Evolutionary conservation across 2,888 invertebrate genomes (phyloP), one percentile per base, ranked within the genome.

Genomic region (Tenthredo notha): DNA sequence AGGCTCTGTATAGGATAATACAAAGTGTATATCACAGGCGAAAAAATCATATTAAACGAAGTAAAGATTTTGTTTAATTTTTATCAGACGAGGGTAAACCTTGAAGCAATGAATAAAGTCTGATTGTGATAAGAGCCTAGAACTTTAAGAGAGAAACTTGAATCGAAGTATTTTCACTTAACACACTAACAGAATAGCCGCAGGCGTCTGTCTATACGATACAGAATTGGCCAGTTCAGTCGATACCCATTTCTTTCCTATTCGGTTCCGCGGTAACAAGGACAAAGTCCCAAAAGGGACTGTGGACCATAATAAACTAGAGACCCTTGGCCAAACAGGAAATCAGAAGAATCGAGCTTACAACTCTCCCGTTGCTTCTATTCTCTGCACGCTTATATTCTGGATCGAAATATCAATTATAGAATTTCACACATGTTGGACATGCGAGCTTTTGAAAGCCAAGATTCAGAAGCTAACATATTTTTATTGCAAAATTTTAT

Each of bases 261-360:
- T 77, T 77, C 54, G 54, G 77, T 33, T 77, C 54, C 77, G 4
- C 47, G 54, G 77, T 50, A 77, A 77, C 50, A 33, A 33, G 54
- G 47, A 50, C 50, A 77, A 50, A 47, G n/a, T 77, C 75, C 75
- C 75, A 77, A 77, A 77, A 77, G 75, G 75, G 75, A 77, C 50
- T 33, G 18, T 15, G 54, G 33, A 54, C 75, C 18, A 77, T 50
- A 77, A 77, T 77, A 77, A 50, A 77, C 25, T n/a, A 29, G 75
- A 77, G 75, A 77, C 50, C 75, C 75, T 77, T 54, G 54, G 21
- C 29, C 50, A 2, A 9, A 50, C 29, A 33, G 77, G 54, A 77
- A 77, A 77, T 77, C 50, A 77, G 77, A 74, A 74, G 72, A 12
- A 43, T 21, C 43, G 43, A 74, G 72, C 72, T 43, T 43, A 21